A percentile compares a stretch with the other conserved stretches of the same genome.
These are phyloP conservation scores for Altica lythri DNA, from an alignment of 2,888 invertebrate species.

Conservation along the genomic window DNA sequence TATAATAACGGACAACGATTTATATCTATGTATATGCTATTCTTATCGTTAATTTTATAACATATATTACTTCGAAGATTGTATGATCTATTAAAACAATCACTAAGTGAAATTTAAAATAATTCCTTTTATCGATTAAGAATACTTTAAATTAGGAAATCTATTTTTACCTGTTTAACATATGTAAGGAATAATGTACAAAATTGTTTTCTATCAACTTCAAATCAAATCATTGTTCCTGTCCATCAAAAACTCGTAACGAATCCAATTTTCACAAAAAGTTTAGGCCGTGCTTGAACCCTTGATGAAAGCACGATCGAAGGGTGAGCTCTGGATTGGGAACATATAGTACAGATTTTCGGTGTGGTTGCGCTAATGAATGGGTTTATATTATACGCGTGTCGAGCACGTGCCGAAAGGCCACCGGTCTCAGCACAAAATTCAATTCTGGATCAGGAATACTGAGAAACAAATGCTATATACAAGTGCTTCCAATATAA, in stretches of 20 bases:
- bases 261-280: slow-evolving; percentile 45
- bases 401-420: slow-evolving; percentile 53
- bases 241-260: slow-evolving; percentile 45
- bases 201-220: slow-evolving; percentile 30
- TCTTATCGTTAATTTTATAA: no score
- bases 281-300: slow-evolving; percentile 34
- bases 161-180: no score
- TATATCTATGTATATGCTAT: no score
- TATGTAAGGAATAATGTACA: no score
- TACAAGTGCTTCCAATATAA: slow-evolving; percentile 51
- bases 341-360: slow-evolving; percentile 49
- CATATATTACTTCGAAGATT: no score
- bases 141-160: no score
- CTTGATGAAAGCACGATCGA: slow-evolving; percentile 31
- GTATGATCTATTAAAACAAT: no score
- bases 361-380: slow-evolving; percentile 60
- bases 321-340: slow-evolving; percentile 24
- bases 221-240: slow-evolving; percentile 29
- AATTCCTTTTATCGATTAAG: no score
- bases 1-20: no score
- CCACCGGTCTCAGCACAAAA: slow-evolving; percentile 53
- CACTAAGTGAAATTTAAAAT: no score
- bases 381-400: slow-evolving; percentile 58
- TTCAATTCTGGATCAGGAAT: slow-evolving; percentile 53
- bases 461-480: slow-evolving; percentile 55